Base-by-base conservation (phyloP, 2,797 vertebrate species). In the Nyctalus aviator region DNA sequence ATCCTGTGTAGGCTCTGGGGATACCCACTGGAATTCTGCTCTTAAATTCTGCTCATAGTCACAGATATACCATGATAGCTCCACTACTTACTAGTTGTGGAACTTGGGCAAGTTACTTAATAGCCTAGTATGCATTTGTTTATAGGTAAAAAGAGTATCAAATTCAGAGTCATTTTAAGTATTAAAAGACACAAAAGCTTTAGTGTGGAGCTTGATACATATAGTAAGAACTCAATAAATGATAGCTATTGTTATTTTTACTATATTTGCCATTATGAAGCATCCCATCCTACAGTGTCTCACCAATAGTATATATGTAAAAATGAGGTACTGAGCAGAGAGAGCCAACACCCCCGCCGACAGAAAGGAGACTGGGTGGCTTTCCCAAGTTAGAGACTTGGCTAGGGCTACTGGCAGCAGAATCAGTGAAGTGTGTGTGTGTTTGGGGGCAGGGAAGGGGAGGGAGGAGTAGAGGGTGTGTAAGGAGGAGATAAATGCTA, bases 171-270 rank as follows among this genome's bases (percentile, higher is more conserved):
- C 77, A 91, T 91, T 85, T 90, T 91, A 91, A 86, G 75, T 69
- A 87, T 75, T 48, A 81, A 59, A 93, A 92, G 35, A 95, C 32
- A 89, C 32, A 76, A 88, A 71, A 84, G 62, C 73, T n/a, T 90
- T 93, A 73, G 68, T 64, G 30, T 41, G 90, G 78, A 77, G 48
- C 72, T 66, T 84, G 48, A 79, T 66, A 86, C 2, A 71, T 6
- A 71, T 1, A 78, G n/a, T 30, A 30, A 93, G 55, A 66, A 14
- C 76, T 82, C 44, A 78, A 72, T 81, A 92, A 87, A 72, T 84
- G 23, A 81, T 18, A 85, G 57, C 69, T 90, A 64, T 32, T 73
- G 6, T 69, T 93, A 89, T 72, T 76, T 94, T 93, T 83, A 66
- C 13, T 93, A 68, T n/a, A 77, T 57, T 81, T 83, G 77, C 48